Percentiles rank a stretch among this genome's conserved stretches.
Conservation (phyloP, 2,113 vertebrate genomes). For the Dasypus novemcinctus region DNA sequence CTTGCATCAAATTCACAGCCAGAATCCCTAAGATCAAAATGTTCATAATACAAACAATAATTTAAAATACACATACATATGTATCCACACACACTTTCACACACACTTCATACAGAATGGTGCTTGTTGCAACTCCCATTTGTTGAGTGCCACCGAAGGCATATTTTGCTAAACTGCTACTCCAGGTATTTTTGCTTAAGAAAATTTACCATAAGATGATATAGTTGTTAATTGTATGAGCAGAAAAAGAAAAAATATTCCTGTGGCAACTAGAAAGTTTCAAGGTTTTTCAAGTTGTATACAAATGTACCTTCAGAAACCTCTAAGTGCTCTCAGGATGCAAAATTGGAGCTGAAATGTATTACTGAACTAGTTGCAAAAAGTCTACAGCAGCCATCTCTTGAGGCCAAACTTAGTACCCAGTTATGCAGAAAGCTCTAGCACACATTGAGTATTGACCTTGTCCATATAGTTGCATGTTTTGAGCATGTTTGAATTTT, state of each 20-base stretch:
- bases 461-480: constrained; percentile 89
- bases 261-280: too few species aligned
- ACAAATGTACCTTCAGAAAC: too few species aligned
- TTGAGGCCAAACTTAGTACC: constrained; percentile 79
- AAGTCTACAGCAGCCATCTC: constrained; percentile 81
- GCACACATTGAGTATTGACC: constrained; percentile 89
- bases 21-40: neutral
- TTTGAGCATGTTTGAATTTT: constrained; percentile 92
- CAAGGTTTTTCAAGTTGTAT: too few species aligned
- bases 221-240: constrained; percentile 17
- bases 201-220: neutral
- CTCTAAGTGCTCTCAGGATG: constrained; percentile 66
- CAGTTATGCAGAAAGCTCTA: constrained; percentile 78
- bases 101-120: neutral
- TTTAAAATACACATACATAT: neutral
- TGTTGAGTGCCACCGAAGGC: too few species aligned
- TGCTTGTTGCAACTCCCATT: neutral
- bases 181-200: neutral
- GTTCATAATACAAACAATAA: neutral
- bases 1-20: constrained; percentile 41
- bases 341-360: constrained; percentile 64
- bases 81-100: neutral
- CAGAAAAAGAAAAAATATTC: neutral
- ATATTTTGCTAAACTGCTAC: too few species aligned
- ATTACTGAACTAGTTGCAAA: constrained; percentile 73